Evolutionary conservation across 2,797 vertebrate species (phyloP).

Genomic region (Anniella stebbinsi): DNA sequence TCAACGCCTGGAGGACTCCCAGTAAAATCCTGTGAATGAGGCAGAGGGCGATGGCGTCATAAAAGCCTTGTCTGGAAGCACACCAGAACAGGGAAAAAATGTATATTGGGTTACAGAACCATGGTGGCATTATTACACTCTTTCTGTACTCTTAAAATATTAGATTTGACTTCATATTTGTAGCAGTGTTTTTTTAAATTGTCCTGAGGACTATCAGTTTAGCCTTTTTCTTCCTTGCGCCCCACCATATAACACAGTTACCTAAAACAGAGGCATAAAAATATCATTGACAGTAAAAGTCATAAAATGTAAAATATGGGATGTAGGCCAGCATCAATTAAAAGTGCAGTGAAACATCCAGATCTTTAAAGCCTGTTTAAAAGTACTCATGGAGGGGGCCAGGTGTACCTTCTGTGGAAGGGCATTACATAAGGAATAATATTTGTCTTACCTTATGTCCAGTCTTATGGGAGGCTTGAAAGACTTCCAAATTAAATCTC

Average conservation of each 20-base stretch:
- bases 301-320: not conserved
- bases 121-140: not conserved
- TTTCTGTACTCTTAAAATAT: not conserved
- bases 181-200: not conserved
- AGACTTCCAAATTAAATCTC: not conserved
- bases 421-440: not conserved
- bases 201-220: not conserved
- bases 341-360: not conserved
- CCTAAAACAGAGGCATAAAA: not conserved
- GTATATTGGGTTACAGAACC: not conserved
- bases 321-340: not conserved
- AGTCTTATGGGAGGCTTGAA: not conserved
- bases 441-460: not conserved
- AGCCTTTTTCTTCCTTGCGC: not conserved
- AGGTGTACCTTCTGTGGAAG: not conserved
- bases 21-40: too few relatives aligned
- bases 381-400: not conserved
- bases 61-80: too few relatives aligned
- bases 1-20: too few relatives aligned
- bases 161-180: not conserved
- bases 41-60: too few relatives aligned
- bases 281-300: not conserved
- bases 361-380: not conserved
- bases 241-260: not conserved
- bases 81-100: not conserved